These are phyloP conservation scores for Chaetodon trifascialis DNA, from an alignment of 2,113 vertebrate genomes.

Conservation along the genomic window DNA sequence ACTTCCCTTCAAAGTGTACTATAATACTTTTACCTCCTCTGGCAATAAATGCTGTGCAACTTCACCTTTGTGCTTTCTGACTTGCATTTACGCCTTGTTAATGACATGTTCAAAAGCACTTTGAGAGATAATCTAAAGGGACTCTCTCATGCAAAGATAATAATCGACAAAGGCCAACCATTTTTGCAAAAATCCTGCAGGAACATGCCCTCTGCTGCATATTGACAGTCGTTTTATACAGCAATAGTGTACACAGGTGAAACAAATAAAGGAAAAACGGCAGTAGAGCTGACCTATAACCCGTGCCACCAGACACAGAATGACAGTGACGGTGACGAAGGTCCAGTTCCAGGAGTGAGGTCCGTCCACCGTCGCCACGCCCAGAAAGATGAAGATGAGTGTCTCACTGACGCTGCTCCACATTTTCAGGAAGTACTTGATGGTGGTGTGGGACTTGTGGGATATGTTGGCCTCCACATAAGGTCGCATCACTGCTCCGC, in stretches of 20 bases:
- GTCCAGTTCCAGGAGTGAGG: slow-evolving; percentile 95
- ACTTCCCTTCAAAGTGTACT: not conserved
- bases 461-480: slow-evolving; percentile 99
- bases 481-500: slow-evolving; percentile 93
- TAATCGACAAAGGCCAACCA: not conserved
- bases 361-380: slow-evolving; percentile 95
- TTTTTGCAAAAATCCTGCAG: not conserved
- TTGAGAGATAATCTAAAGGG: not conserved
- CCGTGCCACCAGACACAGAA: slow-evolving; percentile 93
- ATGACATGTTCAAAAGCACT: not conserved
- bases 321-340: slow-evolving; percentile 92
- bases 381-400: slow-evolving; percentile 98
- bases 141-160: not conserved
- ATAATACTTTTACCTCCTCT: not conserved
- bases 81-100: not conserved
- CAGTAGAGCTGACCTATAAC: slow-evolving; percentile 88
- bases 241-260: too few relatives aligned
- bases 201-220: not conserved
- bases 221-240: not conserved
- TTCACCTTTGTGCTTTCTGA: not conserved
- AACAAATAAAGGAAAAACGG: not conserved
- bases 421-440: slow-evolving; percentile 99
- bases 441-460: slow-evolving; percentile 98
- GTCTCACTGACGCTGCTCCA: slow-evolving; percentile 99
- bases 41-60: not conserved